A percentile compares a stretch with the other conserved stretches of the same genome.
phyloP scores from a whole-genome alignment of 2,113 vertebrate genomes.

The Oreochromis aureus region DNA sequence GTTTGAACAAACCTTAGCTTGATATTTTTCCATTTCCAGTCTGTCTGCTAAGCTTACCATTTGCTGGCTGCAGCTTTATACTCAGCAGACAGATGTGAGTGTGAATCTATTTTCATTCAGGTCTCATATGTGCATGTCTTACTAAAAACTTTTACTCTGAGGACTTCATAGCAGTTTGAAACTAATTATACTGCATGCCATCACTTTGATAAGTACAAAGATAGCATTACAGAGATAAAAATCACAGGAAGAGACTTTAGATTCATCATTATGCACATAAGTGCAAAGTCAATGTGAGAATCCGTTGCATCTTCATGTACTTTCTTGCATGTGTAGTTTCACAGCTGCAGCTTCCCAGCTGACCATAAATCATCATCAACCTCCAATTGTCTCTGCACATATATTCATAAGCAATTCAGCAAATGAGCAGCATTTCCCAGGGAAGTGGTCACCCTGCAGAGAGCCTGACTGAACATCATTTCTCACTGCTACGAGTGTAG shows the following conservation, averaged over 20 bases:
- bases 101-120: not conserved
- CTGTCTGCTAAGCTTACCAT: not conserved
- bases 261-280: not conserved
- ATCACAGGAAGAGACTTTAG: not conserved
- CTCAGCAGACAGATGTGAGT: not conserved
- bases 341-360: constrained; percentile 16
- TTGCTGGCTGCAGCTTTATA: not conserved
- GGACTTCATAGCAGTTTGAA: not conserved
- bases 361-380: constrained; percentile 49
- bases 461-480: constrained; percentile 10
- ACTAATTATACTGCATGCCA: not conserved
- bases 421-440: constrained; percentile 30
- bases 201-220: not conserved
- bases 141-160: not conserved
- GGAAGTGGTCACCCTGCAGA: constrained; percentile 16
- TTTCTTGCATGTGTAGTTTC: not conserved
- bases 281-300: not conserved
- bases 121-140: not conserved
- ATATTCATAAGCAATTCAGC: constrained; percentile 42
- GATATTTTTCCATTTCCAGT: not conserved
- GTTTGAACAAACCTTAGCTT: not conserved
- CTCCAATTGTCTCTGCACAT: constrained; percentile 12
- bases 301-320: not conserved
- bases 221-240: not conserved
- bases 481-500: not conserved